Evolutionary conservation across 2,113 vertebrate species (phyloP).

Genomic region (Gnathonemus echidnorhynchus): DNA sequence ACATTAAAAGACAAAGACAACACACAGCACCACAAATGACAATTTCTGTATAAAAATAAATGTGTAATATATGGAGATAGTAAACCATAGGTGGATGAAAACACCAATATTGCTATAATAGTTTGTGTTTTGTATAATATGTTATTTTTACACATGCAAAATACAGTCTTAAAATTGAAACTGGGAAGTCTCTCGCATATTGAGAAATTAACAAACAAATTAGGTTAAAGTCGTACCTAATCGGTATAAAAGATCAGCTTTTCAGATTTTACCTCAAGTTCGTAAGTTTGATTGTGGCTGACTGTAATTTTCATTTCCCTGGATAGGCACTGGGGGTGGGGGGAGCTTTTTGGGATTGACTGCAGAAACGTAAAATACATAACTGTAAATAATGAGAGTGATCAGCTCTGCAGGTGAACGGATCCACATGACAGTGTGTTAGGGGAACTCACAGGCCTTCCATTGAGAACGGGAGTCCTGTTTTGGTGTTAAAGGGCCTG

Average conservation of each 20-base stretch:
- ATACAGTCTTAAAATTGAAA: not conserved
- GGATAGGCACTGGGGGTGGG: not conserved
- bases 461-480: not conserved
- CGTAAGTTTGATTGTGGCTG: not conserved
- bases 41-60: not conserved
- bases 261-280: not conserved
- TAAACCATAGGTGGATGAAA: not conserved
- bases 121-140: not conserved
- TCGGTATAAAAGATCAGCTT: not conserved
- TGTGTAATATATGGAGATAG: not conserved
- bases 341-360: not conserved
- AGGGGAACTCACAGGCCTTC: not conserved
- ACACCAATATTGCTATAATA: not conserved
- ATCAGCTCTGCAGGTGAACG: not conserved
- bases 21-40: not conserved
- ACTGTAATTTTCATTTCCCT: not conserved
- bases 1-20: not conserved
- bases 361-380: not conserved
- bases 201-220: not conserved
- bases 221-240: not conserved
- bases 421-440: not conserved
- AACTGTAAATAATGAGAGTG: not conserved
- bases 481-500: not conserved
- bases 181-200: not conserved
- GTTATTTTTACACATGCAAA: not conserved